phyloP scores from a whole-genome alignment of 2,797 vertebrate species.

The Chelon auratus region DNA sequence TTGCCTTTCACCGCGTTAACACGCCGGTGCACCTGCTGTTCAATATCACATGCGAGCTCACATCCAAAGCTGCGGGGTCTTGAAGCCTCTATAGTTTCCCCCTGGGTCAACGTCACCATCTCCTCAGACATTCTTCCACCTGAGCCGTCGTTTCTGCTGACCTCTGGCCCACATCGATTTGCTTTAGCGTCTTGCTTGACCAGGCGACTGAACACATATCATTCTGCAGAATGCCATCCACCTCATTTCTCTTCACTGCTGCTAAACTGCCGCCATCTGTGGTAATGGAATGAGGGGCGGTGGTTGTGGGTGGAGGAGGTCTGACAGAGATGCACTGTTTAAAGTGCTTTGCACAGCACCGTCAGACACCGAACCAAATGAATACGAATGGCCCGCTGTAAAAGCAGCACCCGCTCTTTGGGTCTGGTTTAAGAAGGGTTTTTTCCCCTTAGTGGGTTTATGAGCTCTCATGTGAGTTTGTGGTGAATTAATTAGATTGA shows the following conservation, averaged over 20 bases:
- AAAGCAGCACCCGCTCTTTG: slow-evolving; percentile 37
- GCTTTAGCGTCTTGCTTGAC: slow-evolving; percentile 47
- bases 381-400: slow-evolving; percentile 68
- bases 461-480: slow-evolving; percentile 49
- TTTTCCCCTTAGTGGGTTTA: neutral
- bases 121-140: slow-evolving; percentile 19
- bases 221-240: slow-evolving; percentile 44
- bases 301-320: slow-evolving; percentile 26
- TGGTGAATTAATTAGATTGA: slow-evolving; percentile 40
- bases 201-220: slow-evolving; percentile 49
- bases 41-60: slow-evolving; percentile 37
- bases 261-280: slow-evolving; percentile 44
- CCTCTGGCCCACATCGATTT: slow-evolving; percentile 35
- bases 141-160: slow-evolving; percentile 32
- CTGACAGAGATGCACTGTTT: slow-evolving; percentile 68
- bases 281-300: slow-evolving; percentile 41
- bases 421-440: slow-evolving; percentile 13
- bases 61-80: neutral
- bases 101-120: slow-evolving; percentile 20
- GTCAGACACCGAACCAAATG: slow-evolving; percentile 68
- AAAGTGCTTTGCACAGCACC: slow-evolving; percentile 44
- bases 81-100: slow-evolving; percentile 9
- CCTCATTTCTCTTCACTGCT: slow-evolving; percentile 62
- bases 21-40: slow-evolving; percentile 31
- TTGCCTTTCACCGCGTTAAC: slow-evolving; percentile 29